Percentiles rank a stretch among this genome's conserved stretches.
Evolutionary conservation across 2,888 invertebrate species (phyloP).

Genomic region (Heliconius ethilla): DNA sequence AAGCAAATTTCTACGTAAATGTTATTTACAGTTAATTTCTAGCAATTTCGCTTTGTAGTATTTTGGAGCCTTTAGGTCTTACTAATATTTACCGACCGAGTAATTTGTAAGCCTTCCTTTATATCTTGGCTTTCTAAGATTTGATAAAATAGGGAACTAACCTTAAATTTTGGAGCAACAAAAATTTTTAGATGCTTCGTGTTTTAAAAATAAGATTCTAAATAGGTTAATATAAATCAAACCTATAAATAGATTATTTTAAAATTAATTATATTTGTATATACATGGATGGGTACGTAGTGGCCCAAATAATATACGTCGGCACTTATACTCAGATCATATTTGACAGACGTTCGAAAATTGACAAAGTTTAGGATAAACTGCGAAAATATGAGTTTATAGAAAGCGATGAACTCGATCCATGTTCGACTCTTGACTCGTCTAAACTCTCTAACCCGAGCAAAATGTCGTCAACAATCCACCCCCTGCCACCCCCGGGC

Average conservation of each 20-base stretch:
- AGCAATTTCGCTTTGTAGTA: background rate
- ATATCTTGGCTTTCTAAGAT: background rate
- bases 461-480: conserved; percentile 74
- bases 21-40: background rate
- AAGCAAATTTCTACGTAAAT: background rate
- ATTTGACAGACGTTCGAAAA: conserved; percentile 34
- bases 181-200: conserved; percentile 47
- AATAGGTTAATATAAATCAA: too few species aligned
- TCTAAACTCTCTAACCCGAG: conserved; percentile 61
- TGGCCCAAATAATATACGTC: conserved; percentile 29
- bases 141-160: background rate
- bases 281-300: background rate
- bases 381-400: conserved; percentile 43
- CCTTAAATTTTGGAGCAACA: conserved; percentile 28
- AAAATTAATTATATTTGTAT: background rate
- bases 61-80: background rate
- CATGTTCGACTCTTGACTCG: conserved; percentile 51
- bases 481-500: conserved; percentile 55
- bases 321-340: conserved; percentile 40
- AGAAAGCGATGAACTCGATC: conserved; percentile 44
- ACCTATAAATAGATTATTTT: too few species aligned
- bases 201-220: conserved; percentile 50
- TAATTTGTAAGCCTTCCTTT: background rate
- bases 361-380: conserved; percentile 48
- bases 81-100: background rate